Evolutionary conservation across 2,113 vertebrate genomes (phyloP).

Genomic region (Erythrocebus patas): DNA sequence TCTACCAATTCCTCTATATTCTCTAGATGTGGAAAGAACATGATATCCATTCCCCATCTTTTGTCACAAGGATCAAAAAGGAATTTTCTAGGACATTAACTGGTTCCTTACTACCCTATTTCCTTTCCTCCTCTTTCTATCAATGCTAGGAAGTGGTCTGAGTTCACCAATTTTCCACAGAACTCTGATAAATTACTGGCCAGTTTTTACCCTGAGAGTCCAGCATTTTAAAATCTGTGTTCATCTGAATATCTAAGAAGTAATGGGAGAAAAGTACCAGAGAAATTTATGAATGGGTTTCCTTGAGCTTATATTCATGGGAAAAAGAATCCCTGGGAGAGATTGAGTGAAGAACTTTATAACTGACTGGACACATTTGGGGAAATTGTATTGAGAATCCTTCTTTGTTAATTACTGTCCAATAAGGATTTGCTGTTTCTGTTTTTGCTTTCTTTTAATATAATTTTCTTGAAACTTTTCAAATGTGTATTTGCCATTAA

Average conservation of each 20-base stretch:
- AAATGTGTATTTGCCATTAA: constrained; percentile 21
- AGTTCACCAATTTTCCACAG: background rate
- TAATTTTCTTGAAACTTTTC: background rate
- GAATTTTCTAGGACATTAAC: background rate
- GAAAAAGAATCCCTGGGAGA: background rate
- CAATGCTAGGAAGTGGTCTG: background rate
- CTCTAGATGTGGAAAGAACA: background rate
- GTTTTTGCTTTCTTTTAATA: constrained; percentile 39
- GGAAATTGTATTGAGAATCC: background rate
- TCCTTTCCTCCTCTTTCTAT: constrained; percentile 12
- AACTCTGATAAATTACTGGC: background rate
- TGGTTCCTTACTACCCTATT: background rate
- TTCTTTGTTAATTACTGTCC: constrained; percentile 22
- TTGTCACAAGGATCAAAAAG: constrained; percentile 9
- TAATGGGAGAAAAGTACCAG: background rate
- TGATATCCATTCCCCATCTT: background rate
- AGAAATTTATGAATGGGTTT: constrained; percentile 34
- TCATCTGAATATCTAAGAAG: background rate
- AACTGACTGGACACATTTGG: constrained; percentile 4
- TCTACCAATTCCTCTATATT: background rate
- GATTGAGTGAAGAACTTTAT: background rate
- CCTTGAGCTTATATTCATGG: background rate
- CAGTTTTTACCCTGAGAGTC: constrained; percentile 8
- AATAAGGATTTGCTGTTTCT: constrained; percentile 33
- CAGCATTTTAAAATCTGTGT: constrained; percentile 28